Evolutionary conservation across 2,888 invertebrate genomes (phyloP).

Genomic region (Psylliodes chrysocephalus): DNA sequence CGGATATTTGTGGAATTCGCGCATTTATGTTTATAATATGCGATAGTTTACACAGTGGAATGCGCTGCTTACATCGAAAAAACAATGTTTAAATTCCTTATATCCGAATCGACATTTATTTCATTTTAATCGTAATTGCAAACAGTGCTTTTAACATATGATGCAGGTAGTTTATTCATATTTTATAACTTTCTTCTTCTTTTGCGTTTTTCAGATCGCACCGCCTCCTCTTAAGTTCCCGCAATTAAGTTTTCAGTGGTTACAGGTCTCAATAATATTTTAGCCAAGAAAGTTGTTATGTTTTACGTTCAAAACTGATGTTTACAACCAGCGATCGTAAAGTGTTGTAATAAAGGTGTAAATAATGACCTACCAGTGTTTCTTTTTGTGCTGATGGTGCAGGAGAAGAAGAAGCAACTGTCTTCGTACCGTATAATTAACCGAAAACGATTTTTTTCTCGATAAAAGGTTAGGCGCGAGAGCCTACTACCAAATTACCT

Average conservation of each 20-base stretch:
- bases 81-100: too few species aligned
- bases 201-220: neutral
- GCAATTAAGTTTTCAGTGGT: constrained; percentile 39
- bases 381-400: too few species aligned
- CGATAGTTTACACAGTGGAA: too few species aligned
- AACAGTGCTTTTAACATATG: too few species aligned
- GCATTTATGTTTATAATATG: too few species aligned
- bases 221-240: neutral
- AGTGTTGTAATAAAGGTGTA: constrained; percentile 33
- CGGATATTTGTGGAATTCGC: too few species aligned
- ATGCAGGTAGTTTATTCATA: too few species aligned
- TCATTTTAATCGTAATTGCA: too few species aligned
- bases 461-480: constrained; percentile 9
- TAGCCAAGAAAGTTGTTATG: constrained; percentile 30
- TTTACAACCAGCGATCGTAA: constrained; percentile 29
- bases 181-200: too few species aligned
- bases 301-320: constrained; percentile 29
- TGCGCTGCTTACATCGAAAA: too few species aligned
- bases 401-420: constrained; percentile 7
- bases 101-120: too few species aligned
- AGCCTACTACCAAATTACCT: neutral
- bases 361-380: constrained; percentile 31
- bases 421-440: constrained; percentile 14
- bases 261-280: constrained; percentile 21
- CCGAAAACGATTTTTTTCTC: constrained; percentile 2